Percentiles rank a stretch among this genome's conserved stretches.
phyloP scores from a whole-genome alignment of 1,140 invertebrate species.

The Penaeus japonicus region DNA sequence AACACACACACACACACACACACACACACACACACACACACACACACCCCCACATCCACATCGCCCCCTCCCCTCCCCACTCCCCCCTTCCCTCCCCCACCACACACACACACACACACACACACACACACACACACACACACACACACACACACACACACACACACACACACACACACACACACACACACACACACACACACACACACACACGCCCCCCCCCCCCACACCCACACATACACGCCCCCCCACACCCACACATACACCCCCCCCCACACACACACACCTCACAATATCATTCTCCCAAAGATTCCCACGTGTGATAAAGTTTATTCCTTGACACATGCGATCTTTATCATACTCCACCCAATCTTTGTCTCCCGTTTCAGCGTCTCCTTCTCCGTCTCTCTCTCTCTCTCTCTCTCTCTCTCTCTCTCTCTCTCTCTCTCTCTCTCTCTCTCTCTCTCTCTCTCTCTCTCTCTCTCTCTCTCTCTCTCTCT shows the following conservation, averaged over 20 bases:
- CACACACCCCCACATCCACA: background rate
- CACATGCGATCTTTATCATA: background rate
- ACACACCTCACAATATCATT: background rate
- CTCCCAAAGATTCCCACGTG: too few relatives aligned
- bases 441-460: background rate
- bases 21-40: too few relatives aligned
- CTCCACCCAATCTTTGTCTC: background rate
- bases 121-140: too few relatives aligned
- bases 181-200: conserved; percentile 11
- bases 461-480: background rate
- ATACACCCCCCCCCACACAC: background rate
- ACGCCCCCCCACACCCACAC: background rate
- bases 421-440: background rate
- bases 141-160: background rate
- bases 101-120: too few relatives aligned
- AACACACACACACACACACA: too few relatives aligned
- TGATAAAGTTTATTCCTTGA: background rate
- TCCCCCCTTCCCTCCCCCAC: background rate
- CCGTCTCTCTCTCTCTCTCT: background rate
- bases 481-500: background rate
- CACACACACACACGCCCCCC: background rate
- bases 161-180: conserved; percentile 26
- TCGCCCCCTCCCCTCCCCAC: background rate
- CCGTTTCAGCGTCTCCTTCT: background rate
- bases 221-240: background rate